Base-by-base conservation (phyloP, 1,140 invertebrate species). In the Dendroctonus valens region DNA sequence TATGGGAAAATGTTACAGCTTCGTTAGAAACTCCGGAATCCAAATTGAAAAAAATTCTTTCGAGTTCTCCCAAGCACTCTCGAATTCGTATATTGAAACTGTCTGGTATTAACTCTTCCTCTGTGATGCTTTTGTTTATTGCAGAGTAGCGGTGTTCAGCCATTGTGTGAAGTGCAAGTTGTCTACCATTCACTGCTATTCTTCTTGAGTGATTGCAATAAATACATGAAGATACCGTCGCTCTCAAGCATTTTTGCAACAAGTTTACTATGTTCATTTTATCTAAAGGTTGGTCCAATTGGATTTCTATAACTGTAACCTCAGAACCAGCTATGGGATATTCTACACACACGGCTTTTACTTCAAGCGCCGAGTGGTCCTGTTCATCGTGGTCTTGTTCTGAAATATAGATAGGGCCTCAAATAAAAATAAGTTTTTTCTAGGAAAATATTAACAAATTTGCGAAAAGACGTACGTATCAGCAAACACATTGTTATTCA, bases 121-220 rank as follows among this genome's bases (percentile, higher is more conserved):
- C 87, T 37, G 86, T 88, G 15, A 88, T 88, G 74, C 87, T 89
- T 70, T 88, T 85, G 26, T 89, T 87, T 2, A 86, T 85, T 2
- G 87, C 87, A 5, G 83, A 82, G 75, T 91, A 92, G 6, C 88
- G 80, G 78, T 93, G 91, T 73, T 91, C 84, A 5, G 85, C 81
- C 3, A 93, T 84, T 73, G 92, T 84, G 75, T 94, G 91, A 9
- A 92, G 75, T 2, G 86, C 86, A 44, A 94, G 75, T 71, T 92
- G 89, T 75, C 88, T 87, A 49, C 87, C 91, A 77, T 93, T 91
- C 0, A 93, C 90, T 3, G 90, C 88, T 69, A 93, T 91, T 66
- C 88, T 86, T 15, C 89, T 81, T 0, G 89, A 90, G 80, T 93
- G 90, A 75, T 91, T 91, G 73, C 91, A 94, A 74, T 91, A 93